Percentiles rank a stretch among this genome's conserved stretches.
These are phyloP conservation scores for Lysandra bellargus DNA, from an alignment of 2,888 invertebrate species.

Conservation along the genomic window DNA sequence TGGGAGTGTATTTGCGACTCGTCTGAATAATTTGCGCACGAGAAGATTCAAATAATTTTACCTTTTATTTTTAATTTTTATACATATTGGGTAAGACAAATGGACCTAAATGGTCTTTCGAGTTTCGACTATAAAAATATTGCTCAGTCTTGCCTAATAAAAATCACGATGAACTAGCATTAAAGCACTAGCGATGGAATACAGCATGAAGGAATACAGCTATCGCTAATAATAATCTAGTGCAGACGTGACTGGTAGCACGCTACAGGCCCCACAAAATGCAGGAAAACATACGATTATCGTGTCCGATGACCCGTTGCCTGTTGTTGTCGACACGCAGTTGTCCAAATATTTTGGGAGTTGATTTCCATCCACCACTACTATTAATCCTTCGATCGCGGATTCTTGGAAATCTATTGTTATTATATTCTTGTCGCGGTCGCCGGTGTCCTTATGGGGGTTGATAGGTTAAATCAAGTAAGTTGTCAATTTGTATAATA, in stretches of 20 bases:
- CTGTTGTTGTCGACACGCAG: neutral
- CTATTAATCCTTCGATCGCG: no score
- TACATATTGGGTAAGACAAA: neutral
- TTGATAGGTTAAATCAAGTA: no score
- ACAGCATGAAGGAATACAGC: neutral
- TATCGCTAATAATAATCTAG: neutral
- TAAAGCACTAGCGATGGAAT: neutral
- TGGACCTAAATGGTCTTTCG: neutral
- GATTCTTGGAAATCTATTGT: no score
- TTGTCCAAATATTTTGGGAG: neutral
- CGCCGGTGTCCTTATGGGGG: no score
- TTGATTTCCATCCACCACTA: neutral
- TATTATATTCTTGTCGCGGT: no score
- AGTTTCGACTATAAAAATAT: neutral
- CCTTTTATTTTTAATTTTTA: neutral
- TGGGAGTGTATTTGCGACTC: constrained; percentile 33
- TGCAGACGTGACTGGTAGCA: neutral
- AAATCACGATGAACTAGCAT: neutral
- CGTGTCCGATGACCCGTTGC: neutral
- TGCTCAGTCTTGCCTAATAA: neutral
- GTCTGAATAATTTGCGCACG: constrained; percentile 31
- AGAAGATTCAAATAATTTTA: constrained; percentile 25
- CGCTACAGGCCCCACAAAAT: neutral
- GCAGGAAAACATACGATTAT: constrained; percentile 4
- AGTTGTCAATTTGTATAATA: no score